Percentiles rank a stretch among this genome's conserved stretches.
Conservation (phyloP, 1,140 invertebrate species). For the Muscidifurax raptorellus region DNA sequence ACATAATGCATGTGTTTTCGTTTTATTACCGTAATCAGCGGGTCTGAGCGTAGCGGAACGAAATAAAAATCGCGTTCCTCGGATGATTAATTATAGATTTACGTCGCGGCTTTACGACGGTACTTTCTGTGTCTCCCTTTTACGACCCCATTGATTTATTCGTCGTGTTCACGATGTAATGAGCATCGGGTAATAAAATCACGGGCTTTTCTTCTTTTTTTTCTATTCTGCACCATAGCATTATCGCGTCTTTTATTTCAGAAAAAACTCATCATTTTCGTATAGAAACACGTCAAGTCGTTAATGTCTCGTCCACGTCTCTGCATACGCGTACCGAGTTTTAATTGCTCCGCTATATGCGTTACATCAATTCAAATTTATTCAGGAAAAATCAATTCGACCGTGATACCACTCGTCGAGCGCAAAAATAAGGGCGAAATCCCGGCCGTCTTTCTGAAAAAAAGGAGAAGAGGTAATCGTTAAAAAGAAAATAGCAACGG, state of each 20-base stretch:
- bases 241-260: background rate
- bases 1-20: too few species aligned
- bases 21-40: background rate
- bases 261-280: background rate
- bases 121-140: background rate
- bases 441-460: background rate
- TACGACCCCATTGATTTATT: background rate
- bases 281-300: background rate
- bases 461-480: constrained; percentile 15
- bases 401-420: background rate
- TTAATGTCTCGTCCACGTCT: background rate
- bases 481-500: constrained; percentile 11
- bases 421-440: background rate
- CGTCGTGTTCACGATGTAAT: background rate
- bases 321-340: background rate
- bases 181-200: background rate
- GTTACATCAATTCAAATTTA: constrained; percentile 16
- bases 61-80: background rate
- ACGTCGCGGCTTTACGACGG: background rate
- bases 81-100: background rate
- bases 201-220: background rate
- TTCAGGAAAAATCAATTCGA: constrained; percentile 8
- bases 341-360: background rate
- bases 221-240: too few species aligned
- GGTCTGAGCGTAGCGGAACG: background rate